Base-by-base conservation (phyloP, 2,888 invertebrate genomes). In the Cryptocheilus praepositus region DNA sequence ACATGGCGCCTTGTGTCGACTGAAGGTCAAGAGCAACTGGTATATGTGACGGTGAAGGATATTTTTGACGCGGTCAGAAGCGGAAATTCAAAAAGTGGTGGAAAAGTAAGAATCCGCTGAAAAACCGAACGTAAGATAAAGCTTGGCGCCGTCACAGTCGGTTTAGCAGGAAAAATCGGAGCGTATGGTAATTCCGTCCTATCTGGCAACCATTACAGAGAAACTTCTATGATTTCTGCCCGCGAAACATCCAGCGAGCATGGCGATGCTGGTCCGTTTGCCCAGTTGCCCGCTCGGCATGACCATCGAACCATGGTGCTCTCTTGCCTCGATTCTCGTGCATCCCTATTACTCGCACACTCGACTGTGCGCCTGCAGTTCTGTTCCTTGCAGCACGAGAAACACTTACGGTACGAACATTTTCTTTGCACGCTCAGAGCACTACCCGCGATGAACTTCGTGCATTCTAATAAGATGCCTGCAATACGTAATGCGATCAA, bases 211-310 rank as follows among this genome's bases (percentile, higher is more conserved):
- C 65, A 73, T 71, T 71, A 61, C 60, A 43, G 70, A 70, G 79
- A 79, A 78, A 79, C 79, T 70, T 70, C 63, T 55, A 61, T 53
- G 66, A 79, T 78, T 78, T 75, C 36, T 36, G 62, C 76, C 61
- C 49, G 70, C 59, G 64, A 61, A 70, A 62, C 70, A 61, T 55
- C 62, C 68, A 57, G 66, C 63, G 52, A 81, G 74, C 76, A 70
- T 73, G 62, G 73, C 65, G 44, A 67, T 56, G 64, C 67, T 70
- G 74, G 64, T 74, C 73, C 53, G 70, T 54, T 76, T 71, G 76
- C 68, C 73, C 71, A 73, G 73, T 73, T 77, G 76, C 60, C 69
- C 61, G 69, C 66, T 71, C 72, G 79, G 74, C 72, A 72, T 80
- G 74, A 71, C 67, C 75, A 74, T 64, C 76, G 56, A 68, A 79